Base-by-base conservation (phyloP, 2,888 invertebrate genomes). In the Dynastes maya region DNA sequence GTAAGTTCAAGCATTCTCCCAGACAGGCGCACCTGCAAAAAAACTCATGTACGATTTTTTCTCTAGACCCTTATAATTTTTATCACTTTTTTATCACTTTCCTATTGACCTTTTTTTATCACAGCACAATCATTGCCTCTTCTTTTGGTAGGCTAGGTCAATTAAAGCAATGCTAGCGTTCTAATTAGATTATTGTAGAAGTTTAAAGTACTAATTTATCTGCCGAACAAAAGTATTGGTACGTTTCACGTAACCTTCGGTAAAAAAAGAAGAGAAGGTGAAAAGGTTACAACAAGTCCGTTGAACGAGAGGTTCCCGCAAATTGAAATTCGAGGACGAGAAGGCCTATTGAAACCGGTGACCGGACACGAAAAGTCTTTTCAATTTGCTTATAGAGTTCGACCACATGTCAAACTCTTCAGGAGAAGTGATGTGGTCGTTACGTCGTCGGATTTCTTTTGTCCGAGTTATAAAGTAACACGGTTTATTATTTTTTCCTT, bases 251-350 rank as follows among this genome's bases (percentile, higher is more conserved):
- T 55, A 55, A 3, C 8, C n/a, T 55, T 22, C 22, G 16, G n/a
- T 6, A n/a, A n/a, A n/a, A 55, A 55, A 53, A n/a, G 22, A 22
- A n/a, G 53, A 2, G n/a, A 53, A 53, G 53, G 55, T 16, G 55
- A 16, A 55, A 55, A 55, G 55, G 16, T 3, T 22, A n/a, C 55
- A n/a, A 55, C 55, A 55, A 6, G 55, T 55, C 22, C 4, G 55
- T 55, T 22, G 55, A n/a, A 16, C n/a, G 55, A n/a, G n/a, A n/a
- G 22, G 55, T n/a, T 8, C 53, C 3, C 11, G 55, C 55, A 55
- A 55, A 55, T 55, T 55, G 55, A 55, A 55, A 16, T 55, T 55
- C n/a, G 55, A 55, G 22, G 55, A 55, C 6, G n/a, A 8, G 55
- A 45, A 45, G 16, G 3, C 55, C 22, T 55, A 55, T 55, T 55